Evolutionary conservation across 2,797 vertebrate species (phyloP).

Genomic region (Tokudaia tokunoshimensis): DNA sequence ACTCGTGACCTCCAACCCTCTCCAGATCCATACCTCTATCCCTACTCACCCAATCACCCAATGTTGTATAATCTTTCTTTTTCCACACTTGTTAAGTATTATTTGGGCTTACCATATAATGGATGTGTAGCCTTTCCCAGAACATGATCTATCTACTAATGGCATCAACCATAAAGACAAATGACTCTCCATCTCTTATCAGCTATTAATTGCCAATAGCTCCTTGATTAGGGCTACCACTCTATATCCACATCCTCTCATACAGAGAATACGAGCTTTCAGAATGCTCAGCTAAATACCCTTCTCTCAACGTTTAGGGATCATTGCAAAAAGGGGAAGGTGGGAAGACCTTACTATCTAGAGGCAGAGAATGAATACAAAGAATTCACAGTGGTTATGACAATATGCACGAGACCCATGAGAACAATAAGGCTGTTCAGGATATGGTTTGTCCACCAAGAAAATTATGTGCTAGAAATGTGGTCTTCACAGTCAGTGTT

Average conservation of each 20-base stretch:
- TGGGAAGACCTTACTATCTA: background rate
- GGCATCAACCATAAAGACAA: background rate
- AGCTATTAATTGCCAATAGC: background rate
- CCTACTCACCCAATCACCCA: background rate
- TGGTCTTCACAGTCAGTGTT: background rate
- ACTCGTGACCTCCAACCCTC: background rate
- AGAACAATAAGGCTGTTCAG: background rate
- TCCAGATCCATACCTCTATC: background rate
- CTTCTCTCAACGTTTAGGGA: background rate
- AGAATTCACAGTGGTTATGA: background rate
- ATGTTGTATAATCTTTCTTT: background rate
- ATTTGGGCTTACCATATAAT: background rate
- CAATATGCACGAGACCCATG: background rate
- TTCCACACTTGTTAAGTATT: background rate
- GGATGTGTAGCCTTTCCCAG: background rate
- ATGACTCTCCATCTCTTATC: background rate
- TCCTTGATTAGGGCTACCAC: background rate
- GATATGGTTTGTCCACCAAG: background rate
- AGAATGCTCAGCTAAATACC: background rate
- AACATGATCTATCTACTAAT: background rate
- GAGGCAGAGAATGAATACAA: background rate
- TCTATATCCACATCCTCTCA: background rate
- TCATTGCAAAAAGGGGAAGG: too few species aligned
- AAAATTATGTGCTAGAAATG: background rate
- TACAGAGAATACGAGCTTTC: background rate